These are phyloP conservation scores for Limnodromus scolopaceus DNA, from an alignment of 2,797 vertebrate genomes.

Conservation along the genomic window DNA sequence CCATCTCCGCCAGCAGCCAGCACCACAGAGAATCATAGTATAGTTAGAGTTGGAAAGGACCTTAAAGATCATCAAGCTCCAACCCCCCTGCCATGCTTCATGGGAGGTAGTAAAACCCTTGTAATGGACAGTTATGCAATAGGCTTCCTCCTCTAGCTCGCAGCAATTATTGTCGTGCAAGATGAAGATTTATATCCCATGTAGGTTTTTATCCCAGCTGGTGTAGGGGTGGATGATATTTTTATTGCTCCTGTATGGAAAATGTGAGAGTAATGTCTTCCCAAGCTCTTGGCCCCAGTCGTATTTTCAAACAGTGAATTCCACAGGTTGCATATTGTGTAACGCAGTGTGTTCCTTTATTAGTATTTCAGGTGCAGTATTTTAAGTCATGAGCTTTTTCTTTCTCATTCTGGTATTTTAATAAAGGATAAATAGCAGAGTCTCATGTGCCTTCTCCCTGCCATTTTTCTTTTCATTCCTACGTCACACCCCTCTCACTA, in stretches of 20 bases:
- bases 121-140: constrained; percentile 17
- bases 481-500: not conserved
- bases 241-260: constrained; percentile 61
- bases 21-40: not conserved
- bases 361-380: constrained; percentile 1
- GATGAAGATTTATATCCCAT: constrained; percentile 48
- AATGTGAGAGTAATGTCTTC: constrained; percentile 50
- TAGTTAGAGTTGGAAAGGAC: not conserved
- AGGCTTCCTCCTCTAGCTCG: not conserved
- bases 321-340: not conserved
- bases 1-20: not conserved
- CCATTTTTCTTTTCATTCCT: constrained; percentile 37
- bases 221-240: constrained; percentile 66
- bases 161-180: constrained; percentile 21
- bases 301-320: constrained; percentile 27
- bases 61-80: not conserved
- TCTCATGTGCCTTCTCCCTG: not conserved
- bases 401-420: constrained; percentile 20
- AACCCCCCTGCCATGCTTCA: not conserved
- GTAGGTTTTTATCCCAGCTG: constrained; percentile 64
- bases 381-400: constrained; percentile 33
- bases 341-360: not conserved
- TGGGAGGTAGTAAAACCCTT: constrained; percentile 23
- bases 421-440: not conserved
- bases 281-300: not conserved